These are phyloP conservation scores for Ornithorhynchus anatinus DNA, from an alignment of 2,113 vertebrate species.

Conservation along the genomic window DNA sequence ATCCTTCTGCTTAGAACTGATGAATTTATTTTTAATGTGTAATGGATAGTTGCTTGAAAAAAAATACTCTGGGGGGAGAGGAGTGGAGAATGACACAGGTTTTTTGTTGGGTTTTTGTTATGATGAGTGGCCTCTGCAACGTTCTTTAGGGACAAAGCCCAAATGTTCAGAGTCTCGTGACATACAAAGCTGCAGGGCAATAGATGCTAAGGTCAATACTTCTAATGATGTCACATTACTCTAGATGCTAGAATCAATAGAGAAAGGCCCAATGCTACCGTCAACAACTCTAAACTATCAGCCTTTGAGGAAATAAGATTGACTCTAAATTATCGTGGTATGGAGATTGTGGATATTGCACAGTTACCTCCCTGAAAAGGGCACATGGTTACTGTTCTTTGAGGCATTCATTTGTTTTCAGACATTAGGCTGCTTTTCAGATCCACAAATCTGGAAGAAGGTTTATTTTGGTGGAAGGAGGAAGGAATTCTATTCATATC, in stretches of 20 bases:
- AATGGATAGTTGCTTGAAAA: too few species aligned
- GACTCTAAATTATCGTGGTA: not conserved
- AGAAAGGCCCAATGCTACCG: constrained; percentile 63
- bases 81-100: not conserved
- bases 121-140: too few species aligned
- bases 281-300: constrained; percentile 46
- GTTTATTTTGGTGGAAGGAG: not conserved
- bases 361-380: not conserved
- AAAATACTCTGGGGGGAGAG: not conserved
- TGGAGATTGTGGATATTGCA: not conserved
- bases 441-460: not conserved
- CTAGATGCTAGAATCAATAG: constrained; percentile 76
- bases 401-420: not conserved
- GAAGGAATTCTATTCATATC: not conserved
- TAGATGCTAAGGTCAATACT: constrained; percentile 74
- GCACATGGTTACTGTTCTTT: not conserved
- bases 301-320: constrained; percentile 1
- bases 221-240: constrained; percentile 80
- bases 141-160: constrained; percentile 44
- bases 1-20: too few species aligned
- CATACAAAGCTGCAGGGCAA: constrained; percentile 70
- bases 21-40: too few species aligned
- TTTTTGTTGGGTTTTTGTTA: not conserved
- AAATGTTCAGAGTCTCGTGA: constrained; percentile 20
- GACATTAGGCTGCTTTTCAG: not conserved